Conservation (phyloP, 2,888 invertebrate genomes). For the Spisula solida region DNA sequence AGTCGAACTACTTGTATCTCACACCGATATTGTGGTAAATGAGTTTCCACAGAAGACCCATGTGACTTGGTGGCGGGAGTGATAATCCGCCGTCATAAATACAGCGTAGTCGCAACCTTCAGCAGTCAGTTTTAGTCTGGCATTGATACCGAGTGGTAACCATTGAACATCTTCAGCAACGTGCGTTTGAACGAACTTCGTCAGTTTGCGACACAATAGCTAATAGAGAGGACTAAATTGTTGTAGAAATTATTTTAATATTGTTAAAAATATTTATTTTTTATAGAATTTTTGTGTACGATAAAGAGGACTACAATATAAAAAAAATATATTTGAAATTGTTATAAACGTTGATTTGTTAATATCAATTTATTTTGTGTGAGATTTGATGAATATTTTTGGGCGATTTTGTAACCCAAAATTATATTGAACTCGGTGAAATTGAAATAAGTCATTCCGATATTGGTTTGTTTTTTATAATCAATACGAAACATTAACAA, state of each 20-base stretch:
- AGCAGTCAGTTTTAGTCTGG: not conserved
- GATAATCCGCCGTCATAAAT: constrained; percentile 3
- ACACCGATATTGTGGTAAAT: not conserved
- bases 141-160: not conserved
- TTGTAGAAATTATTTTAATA: not conserved
- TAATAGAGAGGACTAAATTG: not conserved
- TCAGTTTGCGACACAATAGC: not conserved
- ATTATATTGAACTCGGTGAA: not conserved
- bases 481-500: not conserved
- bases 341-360: no score
- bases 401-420: not conserved
- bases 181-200: not conserved
- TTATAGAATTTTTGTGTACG: not conserved
- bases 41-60: not conserved
- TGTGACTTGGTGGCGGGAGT: not conserved
- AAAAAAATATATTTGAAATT: no score
- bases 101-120: not conserved
- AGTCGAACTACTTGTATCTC: not conserved
- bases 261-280: not conserved
- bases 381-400: not conserved
- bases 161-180: not conserved
- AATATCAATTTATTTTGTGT: not conserved
- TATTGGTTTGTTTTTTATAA: not conserved
- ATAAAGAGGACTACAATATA: no score
- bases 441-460: not conserved